phyloP scores from a whole-genome alignment of 2,797 vertebrate genomes.

The Gadopsis marmoratus region DNA sequence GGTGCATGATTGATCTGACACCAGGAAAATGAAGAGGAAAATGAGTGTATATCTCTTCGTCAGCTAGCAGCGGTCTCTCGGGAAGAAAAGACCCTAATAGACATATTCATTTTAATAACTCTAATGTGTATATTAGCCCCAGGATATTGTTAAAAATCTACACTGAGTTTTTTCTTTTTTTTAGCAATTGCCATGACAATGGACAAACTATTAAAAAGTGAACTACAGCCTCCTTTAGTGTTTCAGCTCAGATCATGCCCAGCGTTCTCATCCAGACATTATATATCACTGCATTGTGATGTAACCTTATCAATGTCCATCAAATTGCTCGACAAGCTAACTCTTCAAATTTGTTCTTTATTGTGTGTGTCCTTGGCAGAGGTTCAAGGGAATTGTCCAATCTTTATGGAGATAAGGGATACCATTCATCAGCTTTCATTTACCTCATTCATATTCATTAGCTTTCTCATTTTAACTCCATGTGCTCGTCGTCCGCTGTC shows the following conservation, averaged over 20 bases:
- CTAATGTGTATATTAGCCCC: constrained; percentile 60
- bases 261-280: constrained; percentile 36
- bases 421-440: constrained; percentile 82
- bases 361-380: constrained; percentile 80
- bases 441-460: constrained; percentile 84
- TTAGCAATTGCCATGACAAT: constrained; percentile 18
- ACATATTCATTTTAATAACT: constrained; percentile 78
- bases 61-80: constrained; percentile 53
- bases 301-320: constrained; percentile 80
- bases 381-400: constrained; percentile 84
- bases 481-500: constrained; percentile 60
- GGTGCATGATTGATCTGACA: constrained; percentile 81
- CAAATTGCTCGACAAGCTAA: constrained; percentile 70
- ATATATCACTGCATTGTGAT: constrained; percentile 65
- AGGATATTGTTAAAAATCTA: constrained; percentile 66
- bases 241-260: constrained; percentile 45
- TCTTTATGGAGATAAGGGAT: constrained; percentile 84
- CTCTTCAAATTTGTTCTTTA: constrained; percentile 77
- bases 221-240: constrained; percentile 23
- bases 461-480: constrained; percentile 71
- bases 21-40: constrained; percentile 74
- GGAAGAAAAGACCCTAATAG: constrained; percentile 59
- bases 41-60: constrained; percentile 71
- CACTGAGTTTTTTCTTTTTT: constrained; percentile 54
- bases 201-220: constrained; percentile 48